Percentiles rank a stretch among this genome's conserved stretches.
These are phyloP conservation scores for Cherax destructor DNA, from an alignment of 1,140 invertebrate genomes.

Conservation along the genomic window DNA sequence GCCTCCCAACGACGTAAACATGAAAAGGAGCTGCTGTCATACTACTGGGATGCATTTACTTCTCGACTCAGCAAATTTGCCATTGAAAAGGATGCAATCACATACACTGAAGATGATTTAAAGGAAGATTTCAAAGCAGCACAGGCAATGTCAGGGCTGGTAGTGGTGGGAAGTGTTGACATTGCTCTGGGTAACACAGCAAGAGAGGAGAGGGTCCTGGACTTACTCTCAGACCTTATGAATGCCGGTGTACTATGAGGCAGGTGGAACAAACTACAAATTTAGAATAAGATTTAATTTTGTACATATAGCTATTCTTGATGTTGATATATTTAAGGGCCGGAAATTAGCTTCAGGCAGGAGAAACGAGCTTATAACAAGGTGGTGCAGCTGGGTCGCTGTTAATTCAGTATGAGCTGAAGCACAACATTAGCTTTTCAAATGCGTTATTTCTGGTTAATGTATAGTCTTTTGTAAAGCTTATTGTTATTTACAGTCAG, in stretches of 20 bases:
- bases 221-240: constrained; percentile 51
- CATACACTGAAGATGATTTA: constrained; percentile 47
- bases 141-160: constrained; percentile 45
- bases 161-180: constrained; percentile 57
- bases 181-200: constrained; percentile 48
- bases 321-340: background rate
- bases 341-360: background rate
- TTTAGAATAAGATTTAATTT: background rate
- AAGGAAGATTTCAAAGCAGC: constrained; percentile 48
- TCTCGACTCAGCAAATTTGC: constrained; percentile 47
- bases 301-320: background rate
- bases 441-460: background rate
- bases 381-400: background rate
- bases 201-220: constrained; percentile 45
- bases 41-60: constrained; percentile 55
- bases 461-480: background rate
- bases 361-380: background rate
- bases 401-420: background rate
- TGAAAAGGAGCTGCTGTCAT: constrained; percentile 1
- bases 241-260: constrained; percentile 45
- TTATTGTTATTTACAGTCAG: background rate
- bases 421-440: constrained; percentile 1
- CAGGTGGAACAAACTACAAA: background rate
- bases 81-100: constrained; percentile 24
- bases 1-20: constrained; percentile 43